Percentiles rank a stretch among this genome's conserved stretches.
Evolutionary conservation across 2,797 vertebrate genomes (phyloP).

Genomic region (Xiphorhynchus erythropygius): DNA sequence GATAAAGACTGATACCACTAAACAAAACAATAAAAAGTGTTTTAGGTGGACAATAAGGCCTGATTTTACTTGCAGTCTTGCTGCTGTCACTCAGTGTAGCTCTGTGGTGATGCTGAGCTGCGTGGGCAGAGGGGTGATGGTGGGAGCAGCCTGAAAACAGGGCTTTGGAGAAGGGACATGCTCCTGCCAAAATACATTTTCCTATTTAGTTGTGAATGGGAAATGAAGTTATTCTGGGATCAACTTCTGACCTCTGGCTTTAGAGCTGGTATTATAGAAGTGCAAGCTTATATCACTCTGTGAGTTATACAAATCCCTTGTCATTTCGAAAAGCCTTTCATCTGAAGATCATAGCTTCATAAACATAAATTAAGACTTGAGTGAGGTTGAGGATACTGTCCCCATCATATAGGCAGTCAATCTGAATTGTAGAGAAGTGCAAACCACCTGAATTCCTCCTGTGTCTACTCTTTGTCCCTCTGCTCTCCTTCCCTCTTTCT

Average conservation of each 20-base stretch:
- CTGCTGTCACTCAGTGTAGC: neutral
- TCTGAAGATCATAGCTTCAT: constrained; percentile 21
- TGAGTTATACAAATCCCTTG: constrained; percentile 29
- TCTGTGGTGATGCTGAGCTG: neutral
- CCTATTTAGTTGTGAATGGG: neutral
- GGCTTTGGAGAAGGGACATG: neutral
- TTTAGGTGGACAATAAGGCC: neutral
- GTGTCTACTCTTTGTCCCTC: too few species aligned
- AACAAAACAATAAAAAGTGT: neutral
- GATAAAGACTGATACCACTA: neutral
- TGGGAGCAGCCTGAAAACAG: neutral
- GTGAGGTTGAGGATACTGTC: neutral
- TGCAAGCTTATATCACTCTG: neutral
- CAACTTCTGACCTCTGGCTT: constrained; percentile 29
- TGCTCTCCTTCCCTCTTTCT: neutral
- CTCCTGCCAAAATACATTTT: constrained; percentile 7
- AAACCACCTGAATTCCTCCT: neutral
- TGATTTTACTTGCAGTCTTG: neutral
- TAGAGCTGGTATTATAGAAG: neutral
- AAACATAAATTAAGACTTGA: constrained; percentile 20
- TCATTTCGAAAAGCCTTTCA: constrained; percentile 46
- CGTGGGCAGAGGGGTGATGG: neutral
- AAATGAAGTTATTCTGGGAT: constrained; percentile 37
- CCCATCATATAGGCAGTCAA: neutral
- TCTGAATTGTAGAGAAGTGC: neutral